Conservation (phyloP, 2,797 vertebrate species). For the Aulostomus chinensis region DNA sequence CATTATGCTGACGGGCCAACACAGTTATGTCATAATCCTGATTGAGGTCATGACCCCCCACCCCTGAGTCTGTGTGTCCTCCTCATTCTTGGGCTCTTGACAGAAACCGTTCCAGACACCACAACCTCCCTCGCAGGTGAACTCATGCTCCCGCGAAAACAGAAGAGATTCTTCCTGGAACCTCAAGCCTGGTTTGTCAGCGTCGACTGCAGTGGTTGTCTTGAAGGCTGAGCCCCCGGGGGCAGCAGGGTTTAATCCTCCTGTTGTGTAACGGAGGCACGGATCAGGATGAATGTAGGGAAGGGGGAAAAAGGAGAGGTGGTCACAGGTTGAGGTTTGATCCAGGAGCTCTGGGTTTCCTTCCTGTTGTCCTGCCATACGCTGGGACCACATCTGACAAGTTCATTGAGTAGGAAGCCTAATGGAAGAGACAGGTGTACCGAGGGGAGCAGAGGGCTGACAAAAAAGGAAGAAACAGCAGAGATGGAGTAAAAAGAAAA, state of each 20-base stretch:
- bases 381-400: constrained; percentile 28
- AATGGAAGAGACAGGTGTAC: constrained; percentile 20
- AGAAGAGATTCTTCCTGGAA: constrained; percentile 8
- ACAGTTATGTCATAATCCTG: too few relatives aligned
- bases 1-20: too few relatives aligned
- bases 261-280: constrained; percentile 19
- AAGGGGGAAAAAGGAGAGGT: background rate
- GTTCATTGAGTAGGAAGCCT: background rate
- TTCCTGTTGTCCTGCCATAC: constrained; percentile 2
- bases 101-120: too few relatives aligned
- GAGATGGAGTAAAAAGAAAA: constrained; percentile 21
- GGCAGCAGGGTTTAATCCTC: constrained; percentile 35
- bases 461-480: constrained; percentile 17
- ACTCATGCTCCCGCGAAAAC: too few relatives aligned
- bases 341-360: background rate
- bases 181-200: constrained; percentile 21
- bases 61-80: too few relatives aligned
- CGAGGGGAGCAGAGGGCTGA: constrained; percentile 1
- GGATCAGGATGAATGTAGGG: constrained; percentile 11
- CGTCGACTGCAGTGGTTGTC: constrained; percentile 8
- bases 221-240: constrained; percentile 18
- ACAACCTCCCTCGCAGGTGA: too few relatives aligned
- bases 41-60: too few relatives aligned
- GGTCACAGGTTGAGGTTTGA: constrained; percentile 7
- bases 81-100: too few relatives aligned